Evolutionary conservation across 1,140 invertebrate species (phyloP).

Genomic region (Phthorimaea operculella): DNA sequence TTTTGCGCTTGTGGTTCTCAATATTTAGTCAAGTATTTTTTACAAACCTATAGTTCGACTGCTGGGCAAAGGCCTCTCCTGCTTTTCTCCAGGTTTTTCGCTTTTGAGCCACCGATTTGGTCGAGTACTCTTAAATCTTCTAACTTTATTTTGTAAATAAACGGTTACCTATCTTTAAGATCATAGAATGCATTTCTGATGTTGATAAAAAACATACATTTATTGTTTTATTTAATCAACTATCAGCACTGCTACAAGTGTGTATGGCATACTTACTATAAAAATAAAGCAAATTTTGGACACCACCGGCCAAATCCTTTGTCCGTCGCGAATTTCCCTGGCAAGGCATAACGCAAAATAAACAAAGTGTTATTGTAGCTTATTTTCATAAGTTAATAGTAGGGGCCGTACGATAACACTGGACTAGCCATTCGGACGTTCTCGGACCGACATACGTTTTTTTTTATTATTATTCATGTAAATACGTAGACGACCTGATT

Average conservation of each 20-base stretch:
- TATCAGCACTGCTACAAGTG: no score
- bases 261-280: no score
- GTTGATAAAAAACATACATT: no score
- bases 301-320: constrained; percentile 28
- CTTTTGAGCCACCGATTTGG: no score
- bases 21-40: background rate
- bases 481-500: constrained; percentile 12
- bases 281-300: constrained; percentile 29
- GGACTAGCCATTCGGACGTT: constrained; percentile 9
- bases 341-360: constrained; percentile 59
- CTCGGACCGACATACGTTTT: constrained; percentile 24
- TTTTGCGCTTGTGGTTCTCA: background rate
- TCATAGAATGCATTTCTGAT: no score
- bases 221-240: no score
- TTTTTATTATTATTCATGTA: constrained; percentile 55
- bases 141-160: no score
- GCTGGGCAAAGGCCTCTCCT: no score
- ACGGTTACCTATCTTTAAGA: no score
- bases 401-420: constrained; percentile 24
- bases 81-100: no score
- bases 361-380: constrained; percentile 65
- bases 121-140: no score
- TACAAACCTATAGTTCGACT: no score
- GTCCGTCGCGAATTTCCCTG: constrained; percentile 47
- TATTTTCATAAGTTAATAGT: constrained; percentile 67